Evolutionary conservation across 2,888 invertebrate genomes (phyloP), one percentile per base, ranked within the genome.

Genomic region (Cheilosia variabilis): DNA sequence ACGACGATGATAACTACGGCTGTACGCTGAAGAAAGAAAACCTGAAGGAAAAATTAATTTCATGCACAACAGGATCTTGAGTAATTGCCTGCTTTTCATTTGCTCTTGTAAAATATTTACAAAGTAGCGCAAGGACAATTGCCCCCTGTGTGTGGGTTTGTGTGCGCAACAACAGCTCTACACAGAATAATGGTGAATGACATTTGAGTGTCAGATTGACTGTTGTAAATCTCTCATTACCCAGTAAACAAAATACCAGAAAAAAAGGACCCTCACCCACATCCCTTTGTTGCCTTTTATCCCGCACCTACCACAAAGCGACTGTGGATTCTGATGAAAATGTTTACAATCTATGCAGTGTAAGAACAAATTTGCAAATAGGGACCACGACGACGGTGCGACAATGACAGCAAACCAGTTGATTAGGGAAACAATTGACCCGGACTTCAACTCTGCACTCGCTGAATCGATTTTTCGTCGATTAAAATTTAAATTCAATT

Each of bases 401-500:
- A 53, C 13, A 43, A 17, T 72, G 65, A 37, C 69, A 77, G 63
- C 17, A 17, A 27, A 71, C 50, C 31, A 86, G 80, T 76, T 86
- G 80, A 80, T 80, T 66, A 80, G 65, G 66, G 45, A 66, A 62
- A 84, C 83, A 86, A 86, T 72, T 81, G 76, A 72, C 86, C 86
- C 86, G 52, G 72, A 72, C 63, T 31, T 52, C 50, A 50, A 47
- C 45, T 66, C 63, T 73, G 9, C 2, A 62, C 9, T 53, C 52
- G 52, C 60, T 66, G 41, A 71, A 76, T 76, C 63, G 62, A 62
- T 69, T 57, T 60, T 71, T 53, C 65, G 19, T 52, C 31, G 68
- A 68, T 72, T 76, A 73, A 77, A 86, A 86, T 86, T 86, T 81
- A 86, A 86, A 86, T 86, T 86, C 86, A 86, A 86, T 86, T 86